Evolutionary conservation across 1,140 invertebrate genomes (phyloP).

Genomic region (Drosophila nikananu): DNA sequence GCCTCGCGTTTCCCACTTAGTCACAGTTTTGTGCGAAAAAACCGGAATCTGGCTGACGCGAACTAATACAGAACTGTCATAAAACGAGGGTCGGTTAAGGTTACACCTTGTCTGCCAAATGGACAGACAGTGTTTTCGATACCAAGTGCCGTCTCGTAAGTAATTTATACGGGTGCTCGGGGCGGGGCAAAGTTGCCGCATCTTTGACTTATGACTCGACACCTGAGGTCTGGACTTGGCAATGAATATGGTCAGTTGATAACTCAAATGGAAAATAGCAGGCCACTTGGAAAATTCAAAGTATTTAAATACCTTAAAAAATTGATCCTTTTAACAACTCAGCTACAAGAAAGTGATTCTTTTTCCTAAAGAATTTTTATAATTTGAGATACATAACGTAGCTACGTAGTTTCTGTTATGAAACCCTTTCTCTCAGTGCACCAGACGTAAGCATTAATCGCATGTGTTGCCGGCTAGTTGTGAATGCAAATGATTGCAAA

Average conservation of each 20-base stretch:
- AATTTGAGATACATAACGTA: not conserved
- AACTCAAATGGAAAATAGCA: slow-evolving; percentile 13
- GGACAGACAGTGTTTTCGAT: slow-evolving; percentile 15
- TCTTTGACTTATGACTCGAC: slow-evolving; percentile 48
- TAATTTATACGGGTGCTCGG: slow-evolving; percentile 1
- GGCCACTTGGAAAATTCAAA: not conserved
- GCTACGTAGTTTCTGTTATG: not conserved
- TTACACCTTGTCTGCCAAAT: slow-evolving; percentile 33
- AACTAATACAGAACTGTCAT: slow-evolving; percentile 45
- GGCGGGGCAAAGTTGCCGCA: slow-evolving; percentile 11
- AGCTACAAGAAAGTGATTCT: not conserved
- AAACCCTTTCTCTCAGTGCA: slow-evolving; percentile 4
- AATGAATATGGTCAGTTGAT: slow-evolving; percentile 44
- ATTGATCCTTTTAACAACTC: not conserved
- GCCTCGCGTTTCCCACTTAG: slow-evolving; percentile 45
- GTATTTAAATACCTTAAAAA: not conserved
- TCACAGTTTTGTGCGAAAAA: slow-evolving; percentile 48
- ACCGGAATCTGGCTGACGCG: slow-evolving; percentile 46
- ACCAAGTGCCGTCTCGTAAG: slow-evolving; percentile 13
- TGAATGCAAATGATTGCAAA: slow-evolving; percentile 68
- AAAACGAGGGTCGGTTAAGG: slow-evolving; percentile 34
- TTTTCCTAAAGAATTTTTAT: not conserved
- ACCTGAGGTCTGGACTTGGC: slow-evolving; percentile 44
- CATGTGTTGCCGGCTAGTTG: slow-evolving; percentile 34
- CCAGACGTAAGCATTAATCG: slow-evolving; percentile 19